Base-by-base conservation (phyloP, 2,888 invertebrate species). In the Rhabditophanes sp. region DNA sequence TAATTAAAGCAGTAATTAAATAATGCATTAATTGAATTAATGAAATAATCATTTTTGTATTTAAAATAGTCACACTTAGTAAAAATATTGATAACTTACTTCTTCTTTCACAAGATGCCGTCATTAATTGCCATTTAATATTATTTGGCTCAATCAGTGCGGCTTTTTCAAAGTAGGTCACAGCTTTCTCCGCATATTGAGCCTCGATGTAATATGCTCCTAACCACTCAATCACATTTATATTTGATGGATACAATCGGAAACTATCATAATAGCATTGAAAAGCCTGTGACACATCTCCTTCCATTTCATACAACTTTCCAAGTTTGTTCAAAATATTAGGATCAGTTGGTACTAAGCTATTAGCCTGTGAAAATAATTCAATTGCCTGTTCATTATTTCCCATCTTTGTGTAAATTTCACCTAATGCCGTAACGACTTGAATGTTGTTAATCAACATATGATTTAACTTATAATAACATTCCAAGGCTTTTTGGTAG, bases 241-340 rank as follows among this genome's bases (percentile, higher is more conserved):
- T 69, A 62, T 77, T 76, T 16, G 77, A 75, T 12, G 78, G 78
- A 56, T 75, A 76, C 61, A 76, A 75, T 37, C 78, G 73, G 63
- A 75, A 77, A 67, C 79, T 80, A 66, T 82, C 81, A 59, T 75
- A 75, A 59, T 80, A 76, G 66, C 78, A 80, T 57, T 80, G 79
- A 68, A 79, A 79, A 0, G 84, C 82, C 65, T 81, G 81, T 53
- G 82, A 81, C 49, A 82, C 78, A 68, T 96, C 93, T 2, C 83
- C 85, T 57, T 81, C 77, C 39, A 75, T 76, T 57, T 84, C 84
- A 65, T 82, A 84, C 56, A 93, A 74, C 57, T 81, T 78, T 1
- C 87, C 93, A 35, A 90, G 74, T 62, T 82, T 81, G 55, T 81
- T 78, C 29, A 88, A 75, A 29, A 88, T 77, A 24, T 79, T 78